These are phyloP conservation scores for Microctonus brassicae DNA, from an alignment of 2,888 invertebrate genomes.

Conservation along the genomic window DNA sequence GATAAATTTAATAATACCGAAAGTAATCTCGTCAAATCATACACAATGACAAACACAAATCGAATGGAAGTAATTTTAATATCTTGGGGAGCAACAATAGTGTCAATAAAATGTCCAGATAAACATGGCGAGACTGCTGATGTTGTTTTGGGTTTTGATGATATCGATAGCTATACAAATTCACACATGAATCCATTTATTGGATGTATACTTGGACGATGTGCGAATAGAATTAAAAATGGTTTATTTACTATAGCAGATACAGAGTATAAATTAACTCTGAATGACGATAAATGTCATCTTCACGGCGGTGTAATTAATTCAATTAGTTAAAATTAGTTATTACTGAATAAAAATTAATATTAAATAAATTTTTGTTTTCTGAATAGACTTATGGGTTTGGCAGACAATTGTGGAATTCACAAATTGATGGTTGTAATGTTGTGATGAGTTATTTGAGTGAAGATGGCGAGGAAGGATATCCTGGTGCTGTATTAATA, in stretches of 20 bases:
- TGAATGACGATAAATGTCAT: constrained; percentile 78
- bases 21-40: constrained; percentile 52
- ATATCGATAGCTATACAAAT: constrained; percentile 79
- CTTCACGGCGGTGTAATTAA: constrained; percentile 87
- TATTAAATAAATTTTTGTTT: not conserved
- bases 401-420: constrained; percentile 69
- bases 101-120: constrained; percentile 81
- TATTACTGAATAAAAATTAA: not conserved
- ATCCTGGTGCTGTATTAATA: constrained; percentile 73
- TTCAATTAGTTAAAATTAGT: constrained; percentile 57
- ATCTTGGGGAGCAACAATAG: constrained; percentile 86
- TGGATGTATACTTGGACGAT: constrained; percentile 88
- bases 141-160: constrained; percentile 85
- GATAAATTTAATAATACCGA: constrained; percentile 19
- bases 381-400: constrained; percentile 53
- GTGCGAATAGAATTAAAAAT: constrained; percentile 83
- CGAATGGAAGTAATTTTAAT: constrained; percentile 77
- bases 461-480: constrained; percentile 74
- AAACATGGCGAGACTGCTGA: constrained; percentile 80
- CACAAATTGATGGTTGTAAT: constrained; percentile 66
- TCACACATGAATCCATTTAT: constrained; percentile 80
- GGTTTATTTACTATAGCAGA: constrained; percentile 80
- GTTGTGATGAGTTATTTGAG: constrained; percentile 71
- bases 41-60: constrained; percentile 78
- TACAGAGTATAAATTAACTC: constrained; percentile 77